A percentile compares a stretch with the other conserved stretches of the same genome.
phyloP scores from a whole-genome alignment of 2,888 invertebrate genomes.

The Conomelus anceps region DNA sequence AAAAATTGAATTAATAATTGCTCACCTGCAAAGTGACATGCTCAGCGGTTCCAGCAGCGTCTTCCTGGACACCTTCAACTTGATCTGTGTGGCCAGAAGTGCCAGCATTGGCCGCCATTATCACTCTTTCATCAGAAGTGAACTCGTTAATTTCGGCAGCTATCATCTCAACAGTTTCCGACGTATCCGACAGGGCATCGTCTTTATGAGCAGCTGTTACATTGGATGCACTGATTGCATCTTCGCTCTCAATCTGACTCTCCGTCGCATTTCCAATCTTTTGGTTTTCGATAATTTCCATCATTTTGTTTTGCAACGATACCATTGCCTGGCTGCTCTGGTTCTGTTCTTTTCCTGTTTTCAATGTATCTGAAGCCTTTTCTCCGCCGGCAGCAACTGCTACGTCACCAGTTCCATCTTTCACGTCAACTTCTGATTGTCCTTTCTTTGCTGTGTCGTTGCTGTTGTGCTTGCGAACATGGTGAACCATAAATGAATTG shows the following conservation, averaged over 20 bases:
- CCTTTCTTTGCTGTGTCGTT: conserved; percentile 15
- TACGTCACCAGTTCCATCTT: neutral
- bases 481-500: conserved; percentile 40
- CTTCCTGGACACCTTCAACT: conserved; percentile 19
- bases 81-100: neutral
- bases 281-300: neutral
- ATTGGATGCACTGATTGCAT: neutral
- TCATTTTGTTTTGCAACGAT: neutral
- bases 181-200: conserved; percentile 15
- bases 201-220: neutral
- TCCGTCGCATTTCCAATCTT: neutral
- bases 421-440: neutral
- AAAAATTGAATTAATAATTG: too few species aligned
- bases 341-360: neutral
- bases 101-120: neutral
- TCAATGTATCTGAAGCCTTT: neutral
- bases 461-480: conserved; percentile 37
- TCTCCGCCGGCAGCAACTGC: neutral
- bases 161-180: conserved; percentile 35
- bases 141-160: conserved; percentile 32
- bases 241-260: neutral
- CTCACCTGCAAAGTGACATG: conserved; percentile 26
- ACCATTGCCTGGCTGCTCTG: neutral
- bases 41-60: conserved; percentile 16
- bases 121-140: neutral